Evolutionary conservation across 2,888 invertebrate genomes (phyloP).

Genomic region (Metalampra italica): DNA sequence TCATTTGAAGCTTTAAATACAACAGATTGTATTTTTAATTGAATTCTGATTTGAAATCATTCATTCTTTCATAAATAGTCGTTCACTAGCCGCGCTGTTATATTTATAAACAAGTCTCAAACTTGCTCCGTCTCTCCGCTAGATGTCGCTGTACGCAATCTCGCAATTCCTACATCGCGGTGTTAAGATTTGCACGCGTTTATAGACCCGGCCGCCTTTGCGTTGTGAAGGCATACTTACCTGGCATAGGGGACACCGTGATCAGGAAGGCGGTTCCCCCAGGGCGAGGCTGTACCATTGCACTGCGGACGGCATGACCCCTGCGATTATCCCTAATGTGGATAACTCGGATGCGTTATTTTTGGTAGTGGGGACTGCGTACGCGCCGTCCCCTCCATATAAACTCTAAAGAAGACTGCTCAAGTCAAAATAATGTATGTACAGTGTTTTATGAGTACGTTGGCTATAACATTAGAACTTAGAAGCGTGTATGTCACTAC

Average conservation of each 20-base stretch:
- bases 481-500: too few species aligned
- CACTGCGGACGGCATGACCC: conserved; percentile 2
- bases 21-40: too few species aligned
- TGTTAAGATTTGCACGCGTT: neutral
- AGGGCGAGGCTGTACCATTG: conserved; percentile 1
- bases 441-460: too few species aligned
- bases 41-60: too few species aligned
- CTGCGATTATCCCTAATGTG: conserved; percentile 5
- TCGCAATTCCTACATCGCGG: neutral
- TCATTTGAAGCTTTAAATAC: too few species aligned
- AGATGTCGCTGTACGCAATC: neutral
- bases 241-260: conserved; percentile 3
- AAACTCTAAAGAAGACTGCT: too few species aligned
- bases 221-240: neutral
- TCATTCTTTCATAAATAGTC: too few species aligned
- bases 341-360: conserved; percentile 6
- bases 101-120: neutral
- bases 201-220: neutral
- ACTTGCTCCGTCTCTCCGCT: neutral
- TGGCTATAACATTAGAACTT: too few species aligned
- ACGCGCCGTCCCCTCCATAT: conserved; percentile 1
- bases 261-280: conserved; percentile 5
- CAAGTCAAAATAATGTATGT: too few species aligned
- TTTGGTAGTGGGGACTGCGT: conserved; percentile 6
- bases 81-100: neutral